These are phyloP conservation scores for Asbolus verrucosus DNA, from an alignment of 1,140 invertebrate species.

Conservation along the genomic window DNA sequence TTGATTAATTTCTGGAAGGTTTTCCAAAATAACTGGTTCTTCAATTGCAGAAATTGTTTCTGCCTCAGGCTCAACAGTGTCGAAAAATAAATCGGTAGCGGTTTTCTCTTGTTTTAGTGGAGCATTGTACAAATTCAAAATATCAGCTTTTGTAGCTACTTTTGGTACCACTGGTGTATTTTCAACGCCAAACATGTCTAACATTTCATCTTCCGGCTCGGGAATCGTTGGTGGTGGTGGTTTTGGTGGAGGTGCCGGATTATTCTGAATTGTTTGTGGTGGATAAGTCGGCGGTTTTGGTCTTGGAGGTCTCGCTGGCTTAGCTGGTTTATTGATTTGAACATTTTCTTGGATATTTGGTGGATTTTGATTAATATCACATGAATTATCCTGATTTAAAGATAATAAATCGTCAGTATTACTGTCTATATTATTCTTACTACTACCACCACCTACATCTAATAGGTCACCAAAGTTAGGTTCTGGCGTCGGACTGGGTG, in stretches of 20 bases:
- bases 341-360: slow-evolving; percentile 51
- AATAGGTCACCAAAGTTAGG: slow-evolving; percentile 76
- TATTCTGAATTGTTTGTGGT: background rate
- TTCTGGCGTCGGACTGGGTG: slow-evolving; percentile 86
- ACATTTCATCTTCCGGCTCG: slow-evolving; percentile 49
- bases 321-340: slow-evolving; percentile 54
- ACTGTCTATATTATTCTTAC: slow-evolving; percentile 41
- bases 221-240: slow-evolving; percentile 57
- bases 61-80: slow-evolving; percentile 55
- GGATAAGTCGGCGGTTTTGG: slow-evolving; percentile 48
- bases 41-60: background rate
- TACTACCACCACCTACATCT: slow-evolving; percentile 71
- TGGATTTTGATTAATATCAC: slow-evolving; percentile 66
- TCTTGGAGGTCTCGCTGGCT: slow-evolving; percentile 53
- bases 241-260: slow-evolving; percentile 55
- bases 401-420: slow-evolving; percentile 53
- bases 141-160: slow-evolving; percentile 72
- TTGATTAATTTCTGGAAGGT: background rate
- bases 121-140: slow-evolving; percentile 74
- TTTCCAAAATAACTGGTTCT: background rate
- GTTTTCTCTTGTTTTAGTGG: slow-evolving; percentile 67
- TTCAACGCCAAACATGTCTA: slow-evolving; percentile 67
- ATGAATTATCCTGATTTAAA: slow-evolving; percentile 46
- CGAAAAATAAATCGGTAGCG: slow-evolving; percentile 61
- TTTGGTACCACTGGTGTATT: slow-evolving; percentile 63